Conservation (phyloP, 2,888 invertebrate species). For the Bembecia ichneumoniformis region DNA sequence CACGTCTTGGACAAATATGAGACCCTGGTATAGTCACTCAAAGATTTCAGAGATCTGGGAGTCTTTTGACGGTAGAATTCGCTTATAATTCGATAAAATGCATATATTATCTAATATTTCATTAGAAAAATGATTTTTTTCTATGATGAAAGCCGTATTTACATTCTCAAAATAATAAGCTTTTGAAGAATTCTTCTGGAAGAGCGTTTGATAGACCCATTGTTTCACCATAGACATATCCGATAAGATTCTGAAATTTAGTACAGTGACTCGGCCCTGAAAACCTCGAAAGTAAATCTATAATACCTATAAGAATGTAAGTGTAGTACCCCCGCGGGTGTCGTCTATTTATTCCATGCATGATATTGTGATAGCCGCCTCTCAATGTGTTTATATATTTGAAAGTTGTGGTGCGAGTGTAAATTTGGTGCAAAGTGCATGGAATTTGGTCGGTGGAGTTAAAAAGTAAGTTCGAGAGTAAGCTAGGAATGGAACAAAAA, state of each 20-base stretch:
- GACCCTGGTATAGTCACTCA: conserved; percentile 48
- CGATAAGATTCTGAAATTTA: too few relatives aligned
- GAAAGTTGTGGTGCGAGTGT: conserved; percentile 15
- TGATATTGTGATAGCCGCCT: conserved; percentile 26
- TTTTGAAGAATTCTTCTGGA: too few relatives aligned
- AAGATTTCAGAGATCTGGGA: conserved; percentile 6
- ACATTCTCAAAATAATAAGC: too few relatives aligned
- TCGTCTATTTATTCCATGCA: conserved; percentile 22
- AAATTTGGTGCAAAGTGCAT: conserved; percentile 26
- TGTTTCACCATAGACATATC: too few relatives aligned
- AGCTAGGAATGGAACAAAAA: not conserved
- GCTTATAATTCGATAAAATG: not conserved
- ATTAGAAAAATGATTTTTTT: too few relatives aligned
- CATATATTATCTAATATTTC: too few relatives aligned
- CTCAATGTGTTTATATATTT: conserved; percentile 9
- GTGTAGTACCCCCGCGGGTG: not conserved
- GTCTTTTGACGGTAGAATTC: conserved; percentile 5
- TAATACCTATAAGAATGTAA: not conserved
- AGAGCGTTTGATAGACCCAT: too few relatives aligned
- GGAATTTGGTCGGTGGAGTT: conserved; percentile 12
- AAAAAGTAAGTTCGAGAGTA: not conserved
- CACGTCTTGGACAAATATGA: conserved; percentile 68
- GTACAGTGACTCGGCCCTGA: too few relatives aligned
- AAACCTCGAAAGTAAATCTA: too few relatives aligned
- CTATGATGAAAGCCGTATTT: too few relatives aligned